These are phyloP conservation scores for Argyresthia albistria DNA, from an alignment of 2,888 invertebrate species.

Conservation along the genomic window DNA sequence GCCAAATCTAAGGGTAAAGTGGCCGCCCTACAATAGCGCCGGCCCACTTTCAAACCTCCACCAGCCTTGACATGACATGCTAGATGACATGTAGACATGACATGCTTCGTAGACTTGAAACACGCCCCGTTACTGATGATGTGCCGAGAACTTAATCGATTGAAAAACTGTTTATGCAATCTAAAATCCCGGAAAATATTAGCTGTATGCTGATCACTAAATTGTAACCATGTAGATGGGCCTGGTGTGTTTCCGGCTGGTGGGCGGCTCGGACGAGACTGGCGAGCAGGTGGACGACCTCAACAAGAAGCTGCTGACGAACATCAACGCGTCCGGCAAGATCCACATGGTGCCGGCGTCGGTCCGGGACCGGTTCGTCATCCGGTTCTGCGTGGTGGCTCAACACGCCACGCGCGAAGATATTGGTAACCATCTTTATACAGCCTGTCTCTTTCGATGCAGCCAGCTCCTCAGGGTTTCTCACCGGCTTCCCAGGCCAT, in stretches of 20 bases:
- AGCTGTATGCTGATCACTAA: too few relatives aligned
- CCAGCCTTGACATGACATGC: too few relatives aligned
- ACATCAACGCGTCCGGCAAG: constrained; percentile 95
- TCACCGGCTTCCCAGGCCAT: too few relatives aligned
- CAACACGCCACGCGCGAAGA: constrained; percentile 90
- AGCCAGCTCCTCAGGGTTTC: too few relatives aligned
- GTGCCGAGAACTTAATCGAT: not conserved
- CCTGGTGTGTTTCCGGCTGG: constrained; percentile 91
- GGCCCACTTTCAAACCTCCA: not conserved
- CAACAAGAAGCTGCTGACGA: constrained; percentile 92
- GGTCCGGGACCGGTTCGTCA: constrained; percentile 91
- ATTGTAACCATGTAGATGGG: constrained; percentile 76
- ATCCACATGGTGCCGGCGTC: constrained; percentile 97
- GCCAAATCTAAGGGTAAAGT: too few relatives aligned
- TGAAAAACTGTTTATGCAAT: too few relatives aligned
- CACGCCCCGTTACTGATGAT: not conserved
- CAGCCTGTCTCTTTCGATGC: too few relatives aligned
- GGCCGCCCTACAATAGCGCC: too few relatives aligned
- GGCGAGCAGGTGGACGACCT: constrained; percentile 71
- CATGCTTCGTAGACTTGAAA: too few relatives aligned
- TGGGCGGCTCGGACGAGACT: constrained; percentile 69
- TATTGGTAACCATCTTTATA: constrained; percentile 68
- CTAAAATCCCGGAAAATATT: too few relatives aligned
- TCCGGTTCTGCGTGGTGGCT: constrained; percentile 94
- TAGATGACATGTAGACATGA: too few relatives aligned